Evolutionary conservation across 1,140 invertebrate genomes (phyloP).

Genomic region (Schlechtendalia chinensis): DNA sequence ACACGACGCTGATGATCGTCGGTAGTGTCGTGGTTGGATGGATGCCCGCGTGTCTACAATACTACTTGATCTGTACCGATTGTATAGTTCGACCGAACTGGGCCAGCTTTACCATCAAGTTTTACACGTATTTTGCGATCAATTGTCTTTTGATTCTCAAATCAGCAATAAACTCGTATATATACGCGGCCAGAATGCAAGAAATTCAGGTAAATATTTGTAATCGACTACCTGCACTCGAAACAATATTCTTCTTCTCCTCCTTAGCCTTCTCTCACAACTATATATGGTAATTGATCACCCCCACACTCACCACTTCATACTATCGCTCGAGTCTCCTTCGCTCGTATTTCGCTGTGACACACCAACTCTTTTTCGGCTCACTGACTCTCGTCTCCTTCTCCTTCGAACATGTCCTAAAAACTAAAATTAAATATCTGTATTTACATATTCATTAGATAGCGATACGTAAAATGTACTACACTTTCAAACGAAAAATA

Average conservation of each 20-base stretch:
- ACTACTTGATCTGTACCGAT: constrained; percentile 60
- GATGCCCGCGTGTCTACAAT: constrained; percentile 63
- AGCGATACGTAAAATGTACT: constrained; percentile 44
- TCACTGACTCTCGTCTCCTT: no score
- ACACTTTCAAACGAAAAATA: constrained; percentile 21
- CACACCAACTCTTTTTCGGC: no score
- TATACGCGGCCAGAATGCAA: constrained; percentile 68
- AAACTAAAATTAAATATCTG: neutral
- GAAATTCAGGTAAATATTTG: constrained; percentile 61
- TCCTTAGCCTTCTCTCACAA: no score
- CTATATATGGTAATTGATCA: no score
- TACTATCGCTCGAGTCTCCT: no score
- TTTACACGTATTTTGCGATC: constrained; percentile 54
- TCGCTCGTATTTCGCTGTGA: no score
- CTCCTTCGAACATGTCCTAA: no score
- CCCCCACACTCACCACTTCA: no score
- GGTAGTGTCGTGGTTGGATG: constrained; percentile 68
- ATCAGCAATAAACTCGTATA: constrained; percentile 67
- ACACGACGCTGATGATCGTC: constrained; percentile 68
- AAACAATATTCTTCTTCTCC: no score
- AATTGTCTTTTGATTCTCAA: constrained; percentile 65
- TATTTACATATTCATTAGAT: constrained; percentile 11
- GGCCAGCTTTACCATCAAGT: constrained; percentile 44
- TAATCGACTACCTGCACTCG: no score
- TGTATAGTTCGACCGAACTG: constrained; percentile 56